Percentiles rank a stretch among this genome's conserved stretches.
These are phyloP conservation scores for Sialia sialis DNA, from an alignment of 2,113 vertebrate species.

Conservation along the genomic window DNA sequence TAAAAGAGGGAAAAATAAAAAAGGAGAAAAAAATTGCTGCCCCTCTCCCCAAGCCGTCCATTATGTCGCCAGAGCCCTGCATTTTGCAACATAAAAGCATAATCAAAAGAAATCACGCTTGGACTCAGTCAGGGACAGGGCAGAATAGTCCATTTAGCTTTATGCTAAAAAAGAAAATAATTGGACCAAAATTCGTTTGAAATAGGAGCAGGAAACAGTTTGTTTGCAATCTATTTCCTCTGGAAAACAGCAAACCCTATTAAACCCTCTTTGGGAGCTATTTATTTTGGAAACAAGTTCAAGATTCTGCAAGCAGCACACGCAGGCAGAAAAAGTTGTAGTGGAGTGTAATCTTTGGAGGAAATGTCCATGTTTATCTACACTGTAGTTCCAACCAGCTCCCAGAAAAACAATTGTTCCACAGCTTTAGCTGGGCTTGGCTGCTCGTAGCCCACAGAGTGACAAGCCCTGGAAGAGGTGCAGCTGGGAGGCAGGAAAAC, in stretches of 20 bases:
- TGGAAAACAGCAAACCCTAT: constrained; percentile 66
- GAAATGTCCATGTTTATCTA: not conserved
- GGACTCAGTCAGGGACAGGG: constrained; percentile 71
- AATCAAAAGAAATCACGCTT: constrained; percentile 78
- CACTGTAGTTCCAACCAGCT: constrained; percentile 3
- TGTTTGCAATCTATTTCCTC: constrained; percentile 78
- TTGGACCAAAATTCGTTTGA: constrained; percentile 76
- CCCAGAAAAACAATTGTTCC: constrained; percentile 20
- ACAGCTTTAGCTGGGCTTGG: not conserved
- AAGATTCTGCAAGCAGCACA: constrained; percentile 48
- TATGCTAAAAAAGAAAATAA: constrained; percentile 79
- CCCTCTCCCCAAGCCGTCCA: constrained; percentile 67
- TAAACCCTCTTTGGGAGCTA: constrained; percentile 74
- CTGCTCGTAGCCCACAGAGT: not conserved
- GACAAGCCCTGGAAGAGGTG: not conserved
- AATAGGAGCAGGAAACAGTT: constrained; percentile 76
- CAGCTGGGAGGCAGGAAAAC: not conserved
- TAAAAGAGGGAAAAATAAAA: not conserved
- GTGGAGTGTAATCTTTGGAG: constrained; percentile 2
- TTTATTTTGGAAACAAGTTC: constrained; percentile 76
- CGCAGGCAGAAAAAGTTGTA: not conserved
- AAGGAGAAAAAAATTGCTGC: constrained; percentile 54
- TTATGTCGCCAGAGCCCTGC: constrained; percentile 67
- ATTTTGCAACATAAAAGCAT: constrained; percentile 74
- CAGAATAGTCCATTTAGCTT: constrained; percentile 78